Evolutionary conservation across 1,140 invertebrate species (phyloP).

Genomic region (Trichomalopsis sarcophagae): DNA sequence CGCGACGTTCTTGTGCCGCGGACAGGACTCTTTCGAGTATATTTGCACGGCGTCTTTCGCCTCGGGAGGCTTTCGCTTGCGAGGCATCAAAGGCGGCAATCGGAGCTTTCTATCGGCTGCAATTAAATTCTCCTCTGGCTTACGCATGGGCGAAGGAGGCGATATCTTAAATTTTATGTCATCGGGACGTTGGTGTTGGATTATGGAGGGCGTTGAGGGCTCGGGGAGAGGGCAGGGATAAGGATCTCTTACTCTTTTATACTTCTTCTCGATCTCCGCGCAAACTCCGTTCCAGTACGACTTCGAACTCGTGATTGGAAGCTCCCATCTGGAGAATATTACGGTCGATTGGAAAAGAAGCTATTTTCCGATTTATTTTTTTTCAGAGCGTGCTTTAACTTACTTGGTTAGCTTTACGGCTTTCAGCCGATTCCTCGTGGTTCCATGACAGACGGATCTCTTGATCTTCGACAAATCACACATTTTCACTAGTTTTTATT

Average conservation of each 20-base stretch:
- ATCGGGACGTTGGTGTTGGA: conserved; percentile 31
- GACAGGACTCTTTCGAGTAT: conserved; percentile 50
- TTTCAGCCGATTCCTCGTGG: neutral
- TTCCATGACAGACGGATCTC: neutral
- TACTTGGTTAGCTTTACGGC: conserved; percentile 41
- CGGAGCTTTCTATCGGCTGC: neutral
- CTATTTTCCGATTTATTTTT: neutral
- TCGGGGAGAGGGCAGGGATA: conserved; percentile 22
- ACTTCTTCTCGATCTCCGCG: conserved; percentile 54
- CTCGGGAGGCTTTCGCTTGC: conserved; percentile 9
- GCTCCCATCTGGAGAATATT: conserved; percentile 59
- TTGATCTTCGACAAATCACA: conserved; percentile 4
- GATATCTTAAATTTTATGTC: conserved; percentile 51
- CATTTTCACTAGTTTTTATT: conserved; percentile 14
- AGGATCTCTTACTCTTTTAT: conserved; percentile 59
- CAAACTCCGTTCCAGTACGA: conserved; percentile 60
- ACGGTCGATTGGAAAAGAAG: neutral
- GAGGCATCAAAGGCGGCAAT: neutral
- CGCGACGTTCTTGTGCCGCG: conserved; percentile 47
- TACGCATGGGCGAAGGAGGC: conserved; percentile 10
- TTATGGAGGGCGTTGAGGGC: neutral
- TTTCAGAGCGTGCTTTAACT: neutral
- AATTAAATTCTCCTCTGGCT: neutral
- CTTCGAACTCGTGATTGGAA: conserved; percentile 52
- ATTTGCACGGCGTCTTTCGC: conserved; percentile 36